These are phyloP conservation scores for Canis aureus DNA, from an alignment of 2,113 vertebrate genomes.

Conservation along the genomic window DNA sequence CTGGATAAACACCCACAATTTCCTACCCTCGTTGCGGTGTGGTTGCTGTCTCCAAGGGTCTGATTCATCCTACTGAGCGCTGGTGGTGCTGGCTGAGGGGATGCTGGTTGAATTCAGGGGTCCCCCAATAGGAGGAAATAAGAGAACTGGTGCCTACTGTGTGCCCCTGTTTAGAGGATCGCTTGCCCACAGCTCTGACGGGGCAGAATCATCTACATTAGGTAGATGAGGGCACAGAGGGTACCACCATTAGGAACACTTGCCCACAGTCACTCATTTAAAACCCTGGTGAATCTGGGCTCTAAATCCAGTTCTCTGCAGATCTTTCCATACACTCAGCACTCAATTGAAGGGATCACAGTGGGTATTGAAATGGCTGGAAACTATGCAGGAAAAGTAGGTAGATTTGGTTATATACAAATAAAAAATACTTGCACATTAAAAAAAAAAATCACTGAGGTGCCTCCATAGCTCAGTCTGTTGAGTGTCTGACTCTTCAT, in stretches of 20 bases:
- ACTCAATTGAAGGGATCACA: background rate
- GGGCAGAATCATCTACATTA: rapidly evolving
- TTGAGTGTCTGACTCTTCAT: no score
- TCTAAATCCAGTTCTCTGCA: background rate
- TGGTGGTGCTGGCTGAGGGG: background rate
- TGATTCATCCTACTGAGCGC: background rate
- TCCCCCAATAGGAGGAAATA: no score
- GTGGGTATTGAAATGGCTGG: background rate
- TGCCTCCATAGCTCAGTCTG: background rate
- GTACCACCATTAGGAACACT: background rate
- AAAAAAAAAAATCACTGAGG: background rate
- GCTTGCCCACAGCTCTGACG: no score
- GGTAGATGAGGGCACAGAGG: background rate
- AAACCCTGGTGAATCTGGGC: background rate
- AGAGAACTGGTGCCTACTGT: background rate
- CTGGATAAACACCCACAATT: background rate
- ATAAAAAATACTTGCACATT: background rate
- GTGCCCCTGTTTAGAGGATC: background rate
- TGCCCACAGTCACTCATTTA: background rate
- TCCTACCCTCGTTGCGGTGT: background rate
- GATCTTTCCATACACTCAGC: background rate
- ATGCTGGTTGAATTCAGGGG: background rate
- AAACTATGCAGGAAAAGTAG: background rate
- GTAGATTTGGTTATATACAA: background rate
- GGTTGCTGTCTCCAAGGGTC: background rate